These are phyloP conservation scores for Napeogenes sylphis DNA, from an alignment of 2,888 invertebrate genomes.

Conservation along the genomic window DNA sequence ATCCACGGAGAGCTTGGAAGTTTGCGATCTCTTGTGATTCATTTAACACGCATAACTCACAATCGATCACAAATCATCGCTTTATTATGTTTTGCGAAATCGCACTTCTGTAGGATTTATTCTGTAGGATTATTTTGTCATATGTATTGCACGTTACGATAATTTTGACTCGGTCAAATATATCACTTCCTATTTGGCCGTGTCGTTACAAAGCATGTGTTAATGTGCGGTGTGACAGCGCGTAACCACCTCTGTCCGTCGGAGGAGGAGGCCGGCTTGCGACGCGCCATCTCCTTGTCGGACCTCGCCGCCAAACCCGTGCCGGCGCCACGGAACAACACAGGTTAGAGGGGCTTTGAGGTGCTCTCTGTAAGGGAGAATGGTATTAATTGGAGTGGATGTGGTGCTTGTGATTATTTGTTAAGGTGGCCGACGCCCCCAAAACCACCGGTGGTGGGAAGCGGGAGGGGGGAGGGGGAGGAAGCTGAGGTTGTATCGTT, in stretches of 20 bases:
- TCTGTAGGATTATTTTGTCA: slow-evolving; percentile 18
- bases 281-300: slow-evolving; percentile 88
- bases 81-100: slow-evolving; percentile 36
- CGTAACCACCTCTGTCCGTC: slow-evolving; percentile 57
- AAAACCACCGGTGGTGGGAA: no score
- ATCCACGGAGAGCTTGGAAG: slow-evolving; percentile 17
- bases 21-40: slow-evolving; percentile 43
- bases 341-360: slow-evolving; percentile 8
- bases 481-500: no score
- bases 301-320: slow-evolving; percentile 82
- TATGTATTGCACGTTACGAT: slow-evolving; percentile 29
- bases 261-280: slow-evolving; percentile 78
- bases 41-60: slow-evolving; percentile 22
- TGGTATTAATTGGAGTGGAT: slow-evolving; percentile 13
- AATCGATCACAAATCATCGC: slow-evolving; percentile 43
- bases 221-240: slow-evolving; percentile 41
- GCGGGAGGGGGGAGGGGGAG: no score
- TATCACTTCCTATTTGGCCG: no score
- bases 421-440: no score
- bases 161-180: slow-evolving; percentile 19
- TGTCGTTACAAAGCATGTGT: slow-evolving; percentile 18
- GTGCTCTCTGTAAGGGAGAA: slow-evolving; percentile 18
- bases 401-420: neutral
- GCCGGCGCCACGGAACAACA: slow-evolving; percentile 73
- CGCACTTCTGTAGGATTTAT: slow-evolving; percentile 31